Evolutionary conservation across 2,797 vertebrate species (phyloP), one percentile per base, ranked within the genome.

Genomic region (Microctenopoma steveboyesi): DNA sequence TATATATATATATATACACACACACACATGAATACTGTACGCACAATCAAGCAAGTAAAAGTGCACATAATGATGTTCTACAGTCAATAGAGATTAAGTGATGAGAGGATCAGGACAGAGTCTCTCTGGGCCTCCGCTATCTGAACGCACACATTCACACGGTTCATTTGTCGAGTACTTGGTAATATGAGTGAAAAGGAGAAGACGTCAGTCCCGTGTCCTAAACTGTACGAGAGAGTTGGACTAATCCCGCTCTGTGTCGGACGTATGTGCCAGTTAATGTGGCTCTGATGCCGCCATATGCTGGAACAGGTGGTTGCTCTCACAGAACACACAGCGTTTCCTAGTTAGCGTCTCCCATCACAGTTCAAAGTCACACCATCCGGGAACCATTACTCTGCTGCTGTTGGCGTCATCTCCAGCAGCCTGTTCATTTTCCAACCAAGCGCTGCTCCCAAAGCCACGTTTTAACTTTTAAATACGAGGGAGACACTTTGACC

Each of bases 301-400:
- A 84, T 84, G 83, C 70, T 55, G 37, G 65, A 84, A 78, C 87
- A 87, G 87, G 83, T 87, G 86, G 67, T 78, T 73, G 50, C 30
- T 63, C 59, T 84, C 72, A 50, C 46, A 52, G 42, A 39, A 33
- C 30, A 33, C 30, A n/a, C 39, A 54, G 47, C 7, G 49, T 49
- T 71, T 48, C 54, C 65, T 53, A 57, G 62, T 87, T 76, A 78
- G 56, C 57, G 13, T 71, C 25, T 27, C 9, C 27, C 18, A 52
- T 68, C 30, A 49, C 42, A 33, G 28, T 52, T 69, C 12, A 63
- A 53, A 63, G 42, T 72, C 42, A 16, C 2, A 10, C 57, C 64
- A 74, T 78, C 43, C 59, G 39, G 47, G 15, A 72, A 56, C 25
- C 22, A 69, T 84, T 56, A 33, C 28, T 69, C 46, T 48, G 53